Evolutionary conservation across 2,888 invertebrate species (phyloP).

Genomic region (Tolmerus cingulatus): DNA sequence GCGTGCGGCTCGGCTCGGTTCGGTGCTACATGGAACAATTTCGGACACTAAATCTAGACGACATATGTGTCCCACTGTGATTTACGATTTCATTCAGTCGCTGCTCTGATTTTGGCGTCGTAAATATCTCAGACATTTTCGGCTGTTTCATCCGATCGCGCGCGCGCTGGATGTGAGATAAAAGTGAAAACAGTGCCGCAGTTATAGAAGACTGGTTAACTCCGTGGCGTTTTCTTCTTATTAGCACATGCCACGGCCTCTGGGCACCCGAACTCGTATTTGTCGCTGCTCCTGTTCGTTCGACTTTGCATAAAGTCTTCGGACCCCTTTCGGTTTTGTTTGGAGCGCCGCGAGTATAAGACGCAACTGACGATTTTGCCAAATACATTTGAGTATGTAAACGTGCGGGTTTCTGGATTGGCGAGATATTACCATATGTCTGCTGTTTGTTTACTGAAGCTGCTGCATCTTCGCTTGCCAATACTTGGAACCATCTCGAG

Average conservation of each 20-base stretch:
- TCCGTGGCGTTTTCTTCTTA: background rate
- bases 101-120: background rate
- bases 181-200: constrained; percentile 4
- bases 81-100: background rate
- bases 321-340: background rate
- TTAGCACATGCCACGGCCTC: background rate
- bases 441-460: background rate
- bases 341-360: background rate
- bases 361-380: background rate
- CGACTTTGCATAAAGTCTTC: constrained; percentile 1
- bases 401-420: background rate
- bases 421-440: background rate
- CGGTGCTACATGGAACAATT: background rate
- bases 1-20: background rate
- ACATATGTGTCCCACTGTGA: background rate
- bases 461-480: background rate
- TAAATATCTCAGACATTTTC: background rate
- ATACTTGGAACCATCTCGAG: background rate
- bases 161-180: background rate
- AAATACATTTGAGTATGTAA: background rate
- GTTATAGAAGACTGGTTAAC: constrained; percentile 7
- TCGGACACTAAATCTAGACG: background rate
- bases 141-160: background rate
- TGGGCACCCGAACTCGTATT: background rate
- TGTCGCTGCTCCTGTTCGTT: background rate